Conservation (phyloP, 2,797 vertebrate species). For the Lutjanus campechanus region DNA sequence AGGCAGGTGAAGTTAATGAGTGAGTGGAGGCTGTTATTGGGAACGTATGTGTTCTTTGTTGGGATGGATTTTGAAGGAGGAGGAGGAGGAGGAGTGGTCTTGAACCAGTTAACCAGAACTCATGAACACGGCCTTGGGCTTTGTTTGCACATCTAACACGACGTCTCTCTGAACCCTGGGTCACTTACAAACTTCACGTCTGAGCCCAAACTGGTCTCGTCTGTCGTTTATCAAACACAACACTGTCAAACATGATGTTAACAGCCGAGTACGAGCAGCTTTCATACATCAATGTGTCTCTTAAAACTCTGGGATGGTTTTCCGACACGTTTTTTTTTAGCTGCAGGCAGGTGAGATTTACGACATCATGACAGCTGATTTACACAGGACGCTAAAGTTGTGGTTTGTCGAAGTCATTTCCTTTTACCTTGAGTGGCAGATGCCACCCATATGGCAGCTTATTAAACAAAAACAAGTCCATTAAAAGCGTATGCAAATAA, state of each 20-base stretch:
- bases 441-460: constrained; percentile 32
- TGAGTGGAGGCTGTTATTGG: constrained; percentile 43
- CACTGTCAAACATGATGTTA: not conserved
- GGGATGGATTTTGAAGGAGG: constrained; percentile 9
- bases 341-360: not conserved
- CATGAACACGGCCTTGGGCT: constrained; percentile 67
- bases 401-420: constrained; percentile 5
- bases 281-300: constrained; percentile 5
- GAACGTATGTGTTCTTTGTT: constrained; percentile 24
- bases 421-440: not conserved
- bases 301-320: not conserved
- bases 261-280: not conserved
- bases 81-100: constrained; percentile 34
- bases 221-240: not conserved
- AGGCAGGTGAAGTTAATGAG: constrained; percentile 61
- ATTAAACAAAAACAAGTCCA: constrained; percentile 46
- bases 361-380: constrained; percentile 4
- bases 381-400: not conserved
- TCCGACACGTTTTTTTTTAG: not conserved
- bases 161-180: constrained; percentile 35
- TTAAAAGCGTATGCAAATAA: constrained; percentile 76
- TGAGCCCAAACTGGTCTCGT: constrained; percentile 8
- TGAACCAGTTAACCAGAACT: constrained; percentile 26
- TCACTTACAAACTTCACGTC: not conserved
- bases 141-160: constrained; percentile 75